Conservation (phyloP, 1,140 invertebrate species). For the Cotesia chilonis region DNA sequence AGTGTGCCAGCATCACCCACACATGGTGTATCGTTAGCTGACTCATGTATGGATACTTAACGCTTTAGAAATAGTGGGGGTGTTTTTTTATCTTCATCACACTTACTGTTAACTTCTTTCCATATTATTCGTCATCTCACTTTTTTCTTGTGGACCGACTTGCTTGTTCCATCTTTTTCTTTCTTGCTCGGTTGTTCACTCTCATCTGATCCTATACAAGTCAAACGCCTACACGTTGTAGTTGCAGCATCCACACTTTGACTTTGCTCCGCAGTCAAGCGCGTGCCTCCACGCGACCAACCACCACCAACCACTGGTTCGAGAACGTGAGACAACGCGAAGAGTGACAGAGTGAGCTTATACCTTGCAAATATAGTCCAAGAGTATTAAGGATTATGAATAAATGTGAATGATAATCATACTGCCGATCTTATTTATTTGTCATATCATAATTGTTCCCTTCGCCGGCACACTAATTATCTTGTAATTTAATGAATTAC, state of each 20-base stretch:
- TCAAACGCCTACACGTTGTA: conserved; percentile 63
- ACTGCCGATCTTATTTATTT: not conserved
- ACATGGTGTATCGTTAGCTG: conserved; percentile 40
- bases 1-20: conserved; percentile 53
- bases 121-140: conserved; percentile 10
- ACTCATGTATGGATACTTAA: conserved; percentile 25
- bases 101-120: conserved; percentile 3
- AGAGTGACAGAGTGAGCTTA: conserved; percentile 30
- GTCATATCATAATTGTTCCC: not conserved
- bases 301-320: conserved; percentile 61
- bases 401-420: conserved; percentile 39
- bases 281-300: conserved; percentile 67
- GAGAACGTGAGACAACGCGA: conserved; percentile 25
- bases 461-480: conserved; percentile 17
- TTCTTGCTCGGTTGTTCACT: not conserved
- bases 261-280: conserved; percentile 61
- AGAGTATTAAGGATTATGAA: conserved; percentile 38
- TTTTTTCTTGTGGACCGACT: conserved; percentile 21
- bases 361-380: conserved; percentile 31
- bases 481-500: not conserved
- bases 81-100: conserved; percentile 41
- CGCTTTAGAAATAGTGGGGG: conserved; percentile 45
- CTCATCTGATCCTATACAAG: conserved; percentile 12
- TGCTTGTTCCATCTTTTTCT: conserved; percentile 15
- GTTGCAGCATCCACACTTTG: conserved; percentile 65